Conservation (phyloP, 2,113 vertebrate genomes). For the Halichoerus grypus region DNA sequence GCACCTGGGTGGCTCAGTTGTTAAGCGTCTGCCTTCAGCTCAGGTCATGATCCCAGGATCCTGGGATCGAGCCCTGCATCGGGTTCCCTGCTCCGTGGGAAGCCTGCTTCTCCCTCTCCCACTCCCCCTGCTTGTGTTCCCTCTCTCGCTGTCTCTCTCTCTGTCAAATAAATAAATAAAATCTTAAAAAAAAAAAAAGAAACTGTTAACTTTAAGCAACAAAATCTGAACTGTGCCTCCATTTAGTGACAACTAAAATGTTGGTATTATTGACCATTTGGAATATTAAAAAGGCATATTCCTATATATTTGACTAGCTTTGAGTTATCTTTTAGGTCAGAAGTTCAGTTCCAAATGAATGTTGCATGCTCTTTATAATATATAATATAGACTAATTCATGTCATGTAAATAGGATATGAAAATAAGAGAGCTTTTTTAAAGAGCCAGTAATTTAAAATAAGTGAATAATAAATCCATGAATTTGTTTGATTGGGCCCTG, state of each 20-base stretch:
- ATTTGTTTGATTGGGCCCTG: background rate
- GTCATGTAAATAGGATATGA: background rate
- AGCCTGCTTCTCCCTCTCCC: no score
- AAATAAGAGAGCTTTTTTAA: background rate
- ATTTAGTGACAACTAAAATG: background rate
- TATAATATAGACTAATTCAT: background rate
- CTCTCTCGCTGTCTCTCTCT: no score
- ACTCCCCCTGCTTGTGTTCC: no score
- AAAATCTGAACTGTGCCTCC: background rate
- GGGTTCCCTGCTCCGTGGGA: no score
- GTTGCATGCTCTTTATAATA: background rate
- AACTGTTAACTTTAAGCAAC: conserved; percentile 1
- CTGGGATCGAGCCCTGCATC: no score
- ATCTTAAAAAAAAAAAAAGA: no score
- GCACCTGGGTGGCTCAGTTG: no score
- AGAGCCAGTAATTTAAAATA: background rate
- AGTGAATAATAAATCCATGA: background rate
- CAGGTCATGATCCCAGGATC: no score
- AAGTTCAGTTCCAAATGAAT: conserved; percentile 13
- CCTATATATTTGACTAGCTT: background rate
- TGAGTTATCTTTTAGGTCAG: conserved; percentile 6
- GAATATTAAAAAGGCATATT: background rate
- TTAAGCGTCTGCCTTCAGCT: no score
- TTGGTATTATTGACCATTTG: background rate
- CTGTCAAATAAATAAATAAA: no score